A percentile compares a stretch with the other conserved stretches of the same genome.
Conservation (phyloP, 2,888 invertebrate genomes). For the Drosophila mayaguana region DNA sequence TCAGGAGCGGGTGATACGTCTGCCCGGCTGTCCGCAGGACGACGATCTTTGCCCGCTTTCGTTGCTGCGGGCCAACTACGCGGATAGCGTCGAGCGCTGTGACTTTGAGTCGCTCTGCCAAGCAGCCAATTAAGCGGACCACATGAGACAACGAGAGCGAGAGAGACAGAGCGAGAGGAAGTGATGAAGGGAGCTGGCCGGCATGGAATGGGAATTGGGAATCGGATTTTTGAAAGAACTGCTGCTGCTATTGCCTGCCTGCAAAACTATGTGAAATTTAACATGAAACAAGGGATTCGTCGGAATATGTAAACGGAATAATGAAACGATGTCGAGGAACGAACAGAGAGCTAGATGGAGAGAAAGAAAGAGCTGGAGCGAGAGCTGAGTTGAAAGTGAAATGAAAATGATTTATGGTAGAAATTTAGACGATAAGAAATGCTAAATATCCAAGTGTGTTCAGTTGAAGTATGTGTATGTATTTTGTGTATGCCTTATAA, state of each 20-base stretch:
- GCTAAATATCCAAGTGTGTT: slow-evolving; percentile 22
- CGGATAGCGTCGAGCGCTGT: slow-evolving; percentile 88
- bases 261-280: slow-evolving; percentile 58
- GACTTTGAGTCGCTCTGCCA: slow-evolving; percentile 89
- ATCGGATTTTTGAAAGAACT: slow-evolving; percentile 10
- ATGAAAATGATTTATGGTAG: slow-evolving; percentile 5
- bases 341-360: slow-evolving; percentile 16
- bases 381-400: background rate
- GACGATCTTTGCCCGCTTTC: slow-evolving; percentile 89
- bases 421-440: slow-evolving; percentile 7
- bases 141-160: background rate
- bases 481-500: slow-evolving; percentile 55
- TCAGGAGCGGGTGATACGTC: slow-evolving; percentile 89
- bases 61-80: slow-evolving; percentile 87
- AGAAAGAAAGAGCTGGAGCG: slow-evolving; percentile 1
- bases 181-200: slow-evolving; percentile 3
- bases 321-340: slow-evolving; percentile 40
- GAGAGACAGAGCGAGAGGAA: background rate
- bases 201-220: slow-evolving; percentile 18
- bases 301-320: slow-evolving; percentile 43
- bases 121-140: slow-evolving; percentile 27
- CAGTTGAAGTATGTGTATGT: slow-evolving; percentile 42
- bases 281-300: slow-evolving; percentile 59
- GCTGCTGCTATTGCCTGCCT: slow-evolving; percentile 29
- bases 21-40: slow-evolving; percentile 89